Evolutionary conservation across 2,888 invertebrate species (phyloP).

Genomic region (Epinotia nisella): DNA sequence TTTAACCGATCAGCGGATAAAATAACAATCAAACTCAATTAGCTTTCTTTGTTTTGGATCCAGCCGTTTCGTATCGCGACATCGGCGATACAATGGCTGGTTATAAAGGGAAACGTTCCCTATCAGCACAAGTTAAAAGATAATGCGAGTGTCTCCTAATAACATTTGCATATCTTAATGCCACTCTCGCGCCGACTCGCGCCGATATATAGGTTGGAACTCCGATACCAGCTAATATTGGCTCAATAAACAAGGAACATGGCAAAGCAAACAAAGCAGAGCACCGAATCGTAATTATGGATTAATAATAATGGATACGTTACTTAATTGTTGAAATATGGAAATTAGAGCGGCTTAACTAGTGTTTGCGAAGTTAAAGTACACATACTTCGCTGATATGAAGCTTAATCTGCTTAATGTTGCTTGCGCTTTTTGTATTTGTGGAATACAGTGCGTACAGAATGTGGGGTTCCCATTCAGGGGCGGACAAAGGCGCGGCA

Average conservation of each 20-base stretch:
- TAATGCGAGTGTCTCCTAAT: constrained; percentile 68
- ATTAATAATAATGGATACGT: constrained; percentile 72
- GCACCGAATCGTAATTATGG: constrained; percentile 66
- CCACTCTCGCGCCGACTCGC: constrained; percentile 51
- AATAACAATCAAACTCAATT: constrained; percentile 44
- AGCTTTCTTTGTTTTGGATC: constrained; percentile 35
- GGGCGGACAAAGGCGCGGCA: constrained; percentile 49
- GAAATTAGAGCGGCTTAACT: constrained; percentile 57
- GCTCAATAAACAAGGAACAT: constrained; percentile 64
- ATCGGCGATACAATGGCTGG: constrained; percentile 60
- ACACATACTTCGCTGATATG: constrained; percentile 46
- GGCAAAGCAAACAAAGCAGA: constrained; percentile 62
- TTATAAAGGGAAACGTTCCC: constrained; percentile 58
- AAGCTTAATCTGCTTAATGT: constrained; percentile 30
- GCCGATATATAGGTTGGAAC: constrained; percentile 37
- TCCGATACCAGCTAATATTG: constrained; percentile 65
- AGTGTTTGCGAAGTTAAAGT: constrained; percentile 47
- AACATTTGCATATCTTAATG: constrained; percentile 80
- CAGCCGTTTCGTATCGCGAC: constrained; percentile 56
- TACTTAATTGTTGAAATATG: constrained; percentile 61
- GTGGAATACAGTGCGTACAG: constrained; percentile 29
- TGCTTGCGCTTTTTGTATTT: constrained; percentile 21
- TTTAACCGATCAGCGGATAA: constrained; percentile 39
- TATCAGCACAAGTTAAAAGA: constrained; percentile 67
- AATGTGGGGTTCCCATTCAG: constrained; percentile 32